Conservation (phyloP, 2,888 invertebrate genomes). For the Tetragnatha montana region DNA sequence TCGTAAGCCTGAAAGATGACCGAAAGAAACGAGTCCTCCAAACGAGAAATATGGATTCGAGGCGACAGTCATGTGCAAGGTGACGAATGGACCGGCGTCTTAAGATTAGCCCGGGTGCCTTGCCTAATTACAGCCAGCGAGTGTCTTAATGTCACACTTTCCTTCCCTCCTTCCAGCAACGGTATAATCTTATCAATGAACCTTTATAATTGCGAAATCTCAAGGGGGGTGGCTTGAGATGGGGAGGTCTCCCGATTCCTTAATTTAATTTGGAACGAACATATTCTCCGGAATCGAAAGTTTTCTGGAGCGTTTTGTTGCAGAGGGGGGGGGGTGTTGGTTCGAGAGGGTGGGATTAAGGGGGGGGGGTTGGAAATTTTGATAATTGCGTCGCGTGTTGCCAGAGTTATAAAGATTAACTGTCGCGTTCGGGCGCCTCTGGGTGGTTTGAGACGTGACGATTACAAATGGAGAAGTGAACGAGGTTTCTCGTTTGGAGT, state of each 20-base stretch:
- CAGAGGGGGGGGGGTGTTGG: neutral
- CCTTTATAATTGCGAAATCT: neutral
- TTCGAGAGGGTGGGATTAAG: neutral
- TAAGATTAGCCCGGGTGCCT: constrained; percentile 30
- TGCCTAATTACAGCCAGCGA: constrained; percentile 44
- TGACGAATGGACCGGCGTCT: constrained; percentile 58
- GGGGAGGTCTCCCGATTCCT: neutral
- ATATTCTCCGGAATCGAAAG: neutral
- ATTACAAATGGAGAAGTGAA: too few relatives aligned
- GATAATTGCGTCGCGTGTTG: neutral
- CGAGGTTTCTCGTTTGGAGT: too few relatives aligned
- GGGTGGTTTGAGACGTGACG: too few relatives aligned
- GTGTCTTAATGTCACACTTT: constrained; percentile 21
- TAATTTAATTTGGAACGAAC: neutral
- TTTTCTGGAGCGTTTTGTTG: neutral
- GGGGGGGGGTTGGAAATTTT: neutral
- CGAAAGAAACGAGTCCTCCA: constrained; percentile 15
- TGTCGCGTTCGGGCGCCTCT: too few relatives aligned
- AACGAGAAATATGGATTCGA: constrained; percentile 61
- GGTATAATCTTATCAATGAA: neutral
- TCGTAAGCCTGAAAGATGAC: constrained; percentile 63
- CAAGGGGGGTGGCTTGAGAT: neutral
- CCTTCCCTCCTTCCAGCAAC: neutral
- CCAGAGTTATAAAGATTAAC: neutral
- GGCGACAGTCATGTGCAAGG: constrained; percentile 42